Conservation (phyloP, 1,140 invertebrate species). For the Tetraneura akinire region DNA sequence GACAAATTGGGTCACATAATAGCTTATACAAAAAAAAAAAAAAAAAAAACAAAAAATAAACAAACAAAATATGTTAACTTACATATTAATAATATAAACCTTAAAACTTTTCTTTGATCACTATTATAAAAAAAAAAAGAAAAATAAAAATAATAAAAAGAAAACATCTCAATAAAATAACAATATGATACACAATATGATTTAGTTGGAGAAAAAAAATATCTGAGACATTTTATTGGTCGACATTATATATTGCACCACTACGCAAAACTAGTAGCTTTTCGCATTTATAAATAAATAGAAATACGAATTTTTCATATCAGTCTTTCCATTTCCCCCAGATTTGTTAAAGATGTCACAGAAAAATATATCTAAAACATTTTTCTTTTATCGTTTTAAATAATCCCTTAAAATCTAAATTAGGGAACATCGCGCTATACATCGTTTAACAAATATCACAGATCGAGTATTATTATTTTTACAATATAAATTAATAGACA, state of each 20-base stretch:
- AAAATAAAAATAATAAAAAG: slow-evolving; percentile 49
- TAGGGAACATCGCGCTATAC: slow-evolving; percentile 51
- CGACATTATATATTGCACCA: slow-evolving; percentile 52
- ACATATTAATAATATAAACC: slow-evolving; percentile 52
- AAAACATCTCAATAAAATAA: slow-evolving; percentile 52
- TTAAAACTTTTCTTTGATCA: slow-evolving; percentile 51
- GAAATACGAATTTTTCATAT: slow-evolving; percentile 51
- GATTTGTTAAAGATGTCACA: slow-evolving; percentile 52
- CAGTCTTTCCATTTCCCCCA: slow-evolving; percentile 51
- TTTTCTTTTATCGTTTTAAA: slow-evolving; percentile 49
- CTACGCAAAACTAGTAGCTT: slow-evolving; percentile 51
- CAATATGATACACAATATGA: slow-evolving; percentile 51
- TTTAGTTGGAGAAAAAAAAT: slow-evolving; percentile 50
- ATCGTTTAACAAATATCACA: slow-evolving; percentile 51
- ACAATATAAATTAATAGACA: slow-evolving; percentile 52
- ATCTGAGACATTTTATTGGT: slow-evolving; percentile 50
- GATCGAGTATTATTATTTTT: slow-evolving; percentile 52
- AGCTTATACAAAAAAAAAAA: slow-evolving; percentile 50
- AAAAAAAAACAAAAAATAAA: slow-evolving; percentile 46
- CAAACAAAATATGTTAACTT: slow-evolving; percentile 47
- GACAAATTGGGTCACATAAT: slow-evolving; percentile 51
- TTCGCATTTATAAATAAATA: slow-evolving; percentile 45
- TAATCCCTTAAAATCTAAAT: slow-evolving; percentile 52
- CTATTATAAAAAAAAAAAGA: slow-evolving; percentile 48
- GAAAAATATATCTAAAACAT: slow-evolving; percentile 50